phyloP scores from a whole-genome alignment of 1,140 invertebrate genomes.

The Doryteuthis pealeii region DNA sequence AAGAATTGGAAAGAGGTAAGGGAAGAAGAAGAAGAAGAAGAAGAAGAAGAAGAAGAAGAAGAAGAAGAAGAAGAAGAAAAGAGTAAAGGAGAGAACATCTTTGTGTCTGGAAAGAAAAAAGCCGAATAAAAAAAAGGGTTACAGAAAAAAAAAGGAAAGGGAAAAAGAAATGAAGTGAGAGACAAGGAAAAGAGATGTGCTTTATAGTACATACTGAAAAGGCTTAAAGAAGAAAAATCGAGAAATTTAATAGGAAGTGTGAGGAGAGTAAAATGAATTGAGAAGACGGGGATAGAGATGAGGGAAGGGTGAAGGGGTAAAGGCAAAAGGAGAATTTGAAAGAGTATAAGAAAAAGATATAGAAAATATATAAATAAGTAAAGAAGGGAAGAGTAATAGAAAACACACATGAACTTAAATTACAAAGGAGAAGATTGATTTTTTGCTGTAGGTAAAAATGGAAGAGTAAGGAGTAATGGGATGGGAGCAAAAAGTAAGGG shows the following conservation, averaged over 20 bases:
- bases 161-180: neutral
- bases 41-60: neutral
- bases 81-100: neutral
- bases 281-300: neutral
- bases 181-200: neutral
- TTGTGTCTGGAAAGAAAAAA: neutral
- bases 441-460: no score
- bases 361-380: no score
- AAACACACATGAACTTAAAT: no score
- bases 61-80: neutral
- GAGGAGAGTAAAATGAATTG: neutral
- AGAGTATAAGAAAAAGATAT: no score
- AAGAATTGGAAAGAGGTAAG: no score
- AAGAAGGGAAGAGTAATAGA: no score
- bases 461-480: no score
- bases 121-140: neutral
- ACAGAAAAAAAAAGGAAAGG: neutral
- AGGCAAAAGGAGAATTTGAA: no score
- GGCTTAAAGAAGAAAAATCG: neutral
- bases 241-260: no score
- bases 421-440: no score
- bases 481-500: no score
- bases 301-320: neutral
- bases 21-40: neutral
- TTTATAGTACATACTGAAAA: neutral